Conservation (phyloP, 2,888 invertebrate genomes). For the Netelia melanura region DNA sequence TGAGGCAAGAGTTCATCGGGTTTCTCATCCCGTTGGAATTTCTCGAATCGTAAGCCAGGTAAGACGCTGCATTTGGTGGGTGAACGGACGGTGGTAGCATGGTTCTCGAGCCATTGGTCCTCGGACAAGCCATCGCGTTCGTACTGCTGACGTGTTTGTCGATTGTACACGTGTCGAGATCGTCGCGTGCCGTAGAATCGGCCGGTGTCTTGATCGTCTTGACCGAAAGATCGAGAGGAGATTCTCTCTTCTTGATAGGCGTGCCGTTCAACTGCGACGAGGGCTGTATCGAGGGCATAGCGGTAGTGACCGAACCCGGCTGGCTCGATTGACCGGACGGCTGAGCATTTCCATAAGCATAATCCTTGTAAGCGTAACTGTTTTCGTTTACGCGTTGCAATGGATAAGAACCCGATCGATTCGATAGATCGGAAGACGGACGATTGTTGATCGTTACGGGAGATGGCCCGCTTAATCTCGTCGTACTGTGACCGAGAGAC, state of each 20-base stretch:
- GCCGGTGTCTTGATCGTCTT: constrained; percentile 95
- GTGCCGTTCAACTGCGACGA: constrained; percentile 76
- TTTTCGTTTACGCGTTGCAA: constrained; percentile 65
- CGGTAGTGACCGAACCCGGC: constrained; percentile 62
- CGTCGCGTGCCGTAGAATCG: constrained; percentile 93
- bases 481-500: constrained; percentile 73
- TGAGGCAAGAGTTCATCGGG: constrained; percentile 67
- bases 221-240: constrained; percentile 94
- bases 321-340: constrained; percentile 67
- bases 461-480: constrained; percentile 74
- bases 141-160: constrained; percentile 77
- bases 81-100: constrained; percentile 77
- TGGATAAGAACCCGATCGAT: constrained; percentile 71
- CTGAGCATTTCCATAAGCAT: constrained; percentile 72
- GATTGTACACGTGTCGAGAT: constrained; percentile 85
- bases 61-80: constrained; percentile 76
- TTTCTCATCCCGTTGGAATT: constrained; percentile 68
- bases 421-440: constrained; percentile 74
- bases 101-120: constrained; percentile 72
- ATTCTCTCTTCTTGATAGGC: constrained; percentile 88
- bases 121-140: constrained; percentile 68
- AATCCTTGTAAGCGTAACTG: constrained; percentile 77
- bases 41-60: constrained; percentile 72
- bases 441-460: constrained; percentile 69
- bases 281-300: constrained; percentile 69